Base-by-base conservation (phyloP, 2,888 invertebrate genomes). In the Cacoxenus indagator region DNA sequence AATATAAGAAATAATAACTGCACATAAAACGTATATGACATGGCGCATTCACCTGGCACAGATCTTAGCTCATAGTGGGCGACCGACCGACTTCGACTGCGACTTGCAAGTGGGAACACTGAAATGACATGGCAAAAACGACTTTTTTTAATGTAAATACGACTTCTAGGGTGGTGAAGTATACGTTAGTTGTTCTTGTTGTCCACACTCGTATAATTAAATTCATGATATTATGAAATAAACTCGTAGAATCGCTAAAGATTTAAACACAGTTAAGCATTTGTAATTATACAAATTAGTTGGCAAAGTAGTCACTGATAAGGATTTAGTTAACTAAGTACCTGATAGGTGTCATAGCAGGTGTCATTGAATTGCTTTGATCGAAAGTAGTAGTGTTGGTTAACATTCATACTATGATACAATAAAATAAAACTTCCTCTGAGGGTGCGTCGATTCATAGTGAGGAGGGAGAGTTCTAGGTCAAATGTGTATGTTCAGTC, bases 11-110 rank as follows among this genome's bases (percentile, higher is more conserved):
- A 3, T 0, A 17, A 19, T 37, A 8, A 22, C 17, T 19, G 59
- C 31, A 61, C 1, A 17, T 9, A 27, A 26, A 26, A 22, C 57
- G 11, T 37, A 22, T 29, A 45, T 45, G 62, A 57, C 57, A 61
- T 31, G 26, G 64, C 64, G 48, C 64, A 64, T 64, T 64, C 64
- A 64, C 48, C 64, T 64, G 64, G 31, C 64, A 64, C 29, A 64
- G 31, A 48, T 64, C 64, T 48, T 48, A 64, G 51, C 51, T 4
- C 48, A 51, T n/a, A n/a, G 48, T 37, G 37, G 37, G 37, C 37
- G 37, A 37, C 37, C 8, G 14, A 14, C 5, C 8, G 14, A 11
- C 37, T 4, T 37, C 14, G 14, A 8, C 8, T 37, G 37, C 37
- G 14, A 37, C 37, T 37, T 14, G 14, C 14, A 14, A 37, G 37